These are phyloP conservation scores for Gryllus bimaculatus DNA, from an alignment of 1,140 invertebrate genomes.

Conservation along the genomic window DNA sequence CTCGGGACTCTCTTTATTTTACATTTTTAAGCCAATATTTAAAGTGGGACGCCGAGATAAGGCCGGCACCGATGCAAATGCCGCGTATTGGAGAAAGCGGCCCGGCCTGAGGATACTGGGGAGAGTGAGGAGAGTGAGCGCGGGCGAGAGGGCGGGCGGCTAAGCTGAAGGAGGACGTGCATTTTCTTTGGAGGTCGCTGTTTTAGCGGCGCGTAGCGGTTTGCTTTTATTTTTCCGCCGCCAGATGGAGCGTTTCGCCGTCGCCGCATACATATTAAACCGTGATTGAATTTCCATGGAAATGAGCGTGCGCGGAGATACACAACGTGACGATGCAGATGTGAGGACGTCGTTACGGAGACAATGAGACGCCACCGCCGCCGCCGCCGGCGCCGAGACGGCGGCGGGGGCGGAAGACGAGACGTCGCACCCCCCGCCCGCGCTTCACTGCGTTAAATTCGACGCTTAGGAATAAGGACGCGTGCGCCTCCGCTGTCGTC, in stretches of 20 bases:
- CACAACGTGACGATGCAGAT: neutral
- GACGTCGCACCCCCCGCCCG: too few species aligned
- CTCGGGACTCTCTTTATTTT: neutral
- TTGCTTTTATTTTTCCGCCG: neutral
- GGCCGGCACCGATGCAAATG: neutral
- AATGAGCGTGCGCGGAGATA: neutral
- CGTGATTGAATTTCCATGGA: constrained; percentile 4
- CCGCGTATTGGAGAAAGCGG: neutral
- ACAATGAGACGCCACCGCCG: neutral
- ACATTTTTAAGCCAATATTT: neutral
- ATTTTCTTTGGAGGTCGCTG: neutral
- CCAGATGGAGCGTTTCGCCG: neutral
- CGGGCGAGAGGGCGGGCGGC: too few species aligned
- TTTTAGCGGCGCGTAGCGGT: neutral
- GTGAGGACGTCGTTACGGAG: neutral
- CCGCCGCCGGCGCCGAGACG: neutral
- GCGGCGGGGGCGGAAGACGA: neutral
- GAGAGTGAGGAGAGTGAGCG: neutral
- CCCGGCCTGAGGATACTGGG: neutral
- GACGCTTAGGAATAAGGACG: too few species aligned
- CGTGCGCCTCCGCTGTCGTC: too few species aligned
- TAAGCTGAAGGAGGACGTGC: neutral
- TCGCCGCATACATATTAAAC: neutral
- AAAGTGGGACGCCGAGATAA: neutral
- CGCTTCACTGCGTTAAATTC: too few species aligned